Base-by-base conservation (phyloP, 1,140 invertebrate genomes). In the Augochlora pura region DNA sequence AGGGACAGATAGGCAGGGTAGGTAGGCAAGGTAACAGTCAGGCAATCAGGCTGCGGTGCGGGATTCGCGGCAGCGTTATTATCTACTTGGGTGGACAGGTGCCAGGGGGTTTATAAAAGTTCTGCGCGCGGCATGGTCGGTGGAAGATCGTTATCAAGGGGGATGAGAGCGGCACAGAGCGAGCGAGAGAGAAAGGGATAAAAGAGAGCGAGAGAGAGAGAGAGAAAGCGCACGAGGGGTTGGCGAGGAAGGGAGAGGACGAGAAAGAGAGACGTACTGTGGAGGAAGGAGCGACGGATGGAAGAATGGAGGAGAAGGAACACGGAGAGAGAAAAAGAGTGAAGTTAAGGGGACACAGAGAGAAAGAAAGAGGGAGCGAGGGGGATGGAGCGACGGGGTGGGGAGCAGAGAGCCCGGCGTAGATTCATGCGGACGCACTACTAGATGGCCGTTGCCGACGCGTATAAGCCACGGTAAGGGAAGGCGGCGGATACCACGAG, bases 11-110 rank as follows among this genome's bases (percentile, higher is more conserved):
- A 69, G 70, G 66, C 57, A 82, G 81, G 80, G 62, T 77, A 80
- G 84, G 88, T 86, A 82, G 81, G 77, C 62, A 78, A 85, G 84
- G 87, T 82, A 87, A 86, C 83, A 86, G 88, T 88, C 79, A 77
- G 82, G 85, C 85, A 89, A 90, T 90, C 88, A 89, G 87, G 85
- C 83, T 86, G 73, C 74, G 76, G 85, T 73, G 67, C 83, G 67
- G 80, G 86, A 78, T 83, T 90, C 82, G 83, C 76, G 66, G 82
- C 83, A 80, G 89, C 87, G 86, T 91, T 90, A 90, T 90, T 90
- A 89, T 86, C 84, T 87, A 86, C 87, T 84, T 85, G 84, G 87
- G 88, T 90, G 87, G 90, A 91, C 91, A 91, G 89, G 89, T 90
- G 90, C 87, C 87, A 90, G 79, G 70, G 87, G 77, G 86, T 86